Evolutionary conservation across 2,797 vertebrate species (phyloP).

Genomic region (Pseudochirops corinnae): DNA sequence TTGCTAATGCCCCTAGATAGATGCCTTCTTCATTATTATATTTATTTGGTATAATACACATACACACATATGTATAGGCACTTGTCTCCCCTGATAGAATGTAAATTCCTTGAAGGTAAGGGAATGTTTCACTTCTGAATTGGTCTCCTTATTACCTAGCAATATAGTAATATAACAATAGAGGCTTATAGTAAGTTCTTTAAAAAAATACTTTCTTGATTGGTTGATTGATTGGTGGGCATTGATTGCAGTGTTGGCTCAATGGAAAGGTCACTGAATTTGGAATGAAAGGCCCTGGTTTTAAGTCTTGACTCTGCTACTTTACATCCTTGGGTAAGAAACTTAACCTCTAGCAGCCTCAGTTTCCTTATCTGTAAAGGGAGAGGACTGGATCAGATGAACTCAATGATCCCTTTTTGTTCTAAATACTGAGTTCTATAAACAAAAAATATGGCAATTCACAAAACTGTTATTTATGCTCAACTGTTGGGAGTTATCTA

Average conservation of each 20-base stretch:
- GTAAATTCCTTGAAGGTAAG: background rate
- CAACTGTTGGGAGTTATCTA: background rate
- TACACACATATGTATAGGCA: background rate
- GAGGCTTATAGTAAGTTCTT: background rate
- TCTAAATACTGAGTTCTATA: background rate
- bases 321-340: background rate
- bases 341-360: background rate
- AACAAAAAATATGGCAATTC: background rate
- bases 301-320: background rate
- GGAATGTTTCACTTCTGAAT: background rate
- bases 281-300: background rate
- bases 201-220: background rate
- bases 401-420: background rate
- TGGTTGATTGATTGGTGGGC: background rate
- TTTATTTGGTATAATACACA: background rate
- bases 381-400: background rate
- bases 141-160: background rate
- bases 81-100: background rate
- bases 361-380: background rate
- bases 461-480: background rate
- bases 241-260: background rate
- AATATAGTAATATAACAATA: background rate
- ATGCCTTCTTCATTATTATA: background rate
- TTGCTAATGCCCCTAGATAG: background rate
- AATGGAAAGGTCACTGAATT: background rate